Evolutionary conservation across 23 tunicate species (phyloP), one percentile per base, ranked within the genome.

Genomic region (Ascidia mentula): DNA sequence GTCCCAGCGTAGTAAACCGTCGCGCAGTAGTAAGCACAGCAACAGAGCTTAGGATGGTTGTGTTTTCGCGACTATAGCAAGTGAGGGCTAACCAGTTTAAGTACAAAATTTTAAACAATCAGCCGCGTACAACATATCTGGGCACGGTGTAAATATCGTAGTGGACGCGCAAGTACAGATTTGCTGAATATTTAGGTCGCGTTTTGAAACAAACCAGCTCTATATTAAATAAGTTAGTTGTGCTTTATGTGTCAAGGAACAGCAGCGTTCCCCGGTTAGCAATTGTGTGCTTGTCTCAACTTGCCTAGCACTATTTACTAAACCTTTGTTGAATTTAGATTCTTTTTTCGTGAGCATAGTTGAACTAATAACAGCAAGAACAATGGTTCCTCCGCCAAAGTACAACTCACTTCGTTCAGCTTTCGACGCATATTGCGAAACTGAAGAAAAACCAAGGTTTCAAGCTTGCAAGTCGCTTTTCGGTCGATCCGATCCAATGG

Each of bases 401-500:
- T 53, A 53, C 65, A 53, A 53, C 4, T 53, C 65, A 9, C 4
- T 53, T 28, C 28, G 65, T 53, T 53, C 65, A 3, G 65, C 65
- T 20, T 53, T 53, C 13, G 65, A 53, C 24, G 65, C 65, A 3
- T 5, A 20, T 28, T 53, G 65, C 24, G 28, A 53, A 28, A 26
- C 65, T 53, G 65, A 53, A 26, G 65, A 53, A 28, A 74, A 74
- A 22, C 78, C 78, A 5, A 32, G 40, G 22, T 32, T 35, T 74
- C 46, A 31, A 35, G 78, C 38, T 6, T 74, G 78, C 38, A 74
- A 39, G 20, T 39, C 46, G 1, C 77, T 80, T 36, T 80, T 80
- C 28, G 77, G 69, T 38, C 38, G 34, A 2, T 42, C 84, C 9
- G 77, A 80, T 24, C 84, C 72, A 38, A 26, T n/a, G 34, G 84